Evolutionary conservation across 1,140 invertebrate genomes (phyloP).

Genomic region (Saccostrea cuccullata): DNA sequence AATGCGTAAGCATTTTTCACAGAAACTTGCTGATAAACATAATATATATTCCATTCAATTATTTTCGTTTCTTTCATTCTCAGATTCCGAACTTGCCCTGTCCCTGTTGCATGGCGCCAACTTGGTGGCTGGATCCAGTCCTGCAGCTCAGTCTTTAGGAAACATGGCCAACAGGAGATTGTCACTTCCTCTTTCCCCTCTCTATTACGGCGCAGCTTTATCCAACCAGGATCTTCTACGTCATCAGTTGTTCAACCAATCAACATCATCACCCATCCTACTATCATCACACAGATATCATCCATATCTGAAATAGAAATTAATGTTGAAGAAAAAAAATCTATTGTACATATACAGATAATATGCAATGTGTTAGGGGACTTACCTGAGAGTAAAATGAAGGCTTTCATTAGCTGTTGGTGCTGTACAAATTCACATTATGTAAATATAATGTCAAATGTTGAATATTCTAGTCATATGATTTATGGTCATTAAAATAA

Average conservation of each 20-base stretch:
- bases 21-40: neutral
- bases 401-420: neutral
- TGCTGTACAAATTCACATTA: neutral
- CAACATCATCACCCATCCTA: neutral
- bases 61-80: neutral
- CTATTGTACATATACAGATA: too few relatives aligned
- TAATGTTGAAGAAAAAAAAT: too few relatives aligned
- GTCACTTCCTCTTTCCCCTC: slow-evolving; percentile 7
- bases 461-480: slow-evolving; percentile 25
- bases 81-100: slow-evolving; percentile 32
- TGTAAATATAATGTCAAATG: neutral
- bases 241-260: slow-evolving; percentile 39
- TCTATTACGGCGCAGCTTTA: neutral
- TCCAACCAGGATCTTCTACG: slow-evolving; percentile 43
- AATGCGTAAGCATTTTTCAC: neutral
- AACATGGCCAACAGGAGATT: slow-evolving; percentile 4
- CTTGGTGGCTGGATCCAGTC: slow-evolving; percentile 1
- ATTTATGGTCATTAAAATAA: slow-evolving; percentile 9
- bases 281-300: slow-evolving; percentile 40
- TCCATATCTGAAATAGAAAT: slow-evolving; percentile 31
- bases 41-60: neutral
- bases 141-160: neutral
- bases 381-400: neutral
- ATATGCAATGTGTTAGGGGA: neutral
- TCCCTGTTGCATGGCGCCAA: slow-evolving; percentile 37